These are phyloP conservation scores for Dicrostonyx torquatus DNA, from an alignment of 2,797 vertebrate species.

Conservation along the genomic window DNA sequence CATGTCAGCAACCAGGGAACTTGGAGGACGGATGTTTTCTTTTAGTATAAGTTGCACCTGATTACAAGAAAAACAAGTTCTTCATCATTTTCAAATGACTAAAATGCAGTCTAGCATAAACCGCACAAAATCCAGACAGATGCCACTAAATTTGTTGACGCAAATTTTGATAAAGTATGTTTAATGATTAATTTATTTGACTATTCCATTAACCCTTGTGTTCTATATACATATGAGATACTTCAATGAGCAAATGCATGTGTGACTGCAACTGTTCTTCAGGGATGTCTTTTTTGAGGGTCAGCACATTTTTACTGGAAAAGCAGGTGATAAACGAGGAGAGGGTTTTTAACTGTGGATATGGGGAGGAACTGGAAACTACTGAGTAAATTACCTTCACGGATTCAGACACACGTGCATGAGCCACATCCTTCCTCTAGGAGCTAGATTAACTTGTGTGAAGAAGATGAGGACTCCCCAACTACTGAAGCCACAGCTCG, in stretches of 20 bases:
- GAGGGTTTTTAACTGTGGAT: background rate
- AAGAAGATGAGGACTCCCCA: background rate
- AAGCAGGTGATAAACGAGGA: background rate
- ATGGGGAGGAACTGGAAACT: background rate
- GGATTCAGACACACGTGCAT: background rate
- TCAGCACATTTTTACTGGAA: background rate
- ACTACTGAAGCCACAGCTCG: background rate
- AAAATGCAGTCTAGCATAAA: slow-evolving; percentile 16
- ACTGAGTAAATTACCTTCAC: background rate
- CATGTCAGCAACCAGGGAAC: background rate
- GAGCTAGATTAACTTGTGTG: background rate
- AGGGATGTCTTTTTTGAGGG: background rate
- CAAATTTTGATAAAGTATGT: slow-evolving; percentile 8
- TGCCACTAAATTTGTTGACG: background rate
- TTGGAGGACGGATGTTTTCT: background rate
- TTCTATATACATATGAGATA: background rate
- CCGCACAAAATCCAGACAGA: background rate
- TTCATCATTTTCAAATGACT: slow-evolving; percentile 6
- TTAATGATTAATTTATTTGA: background rate
- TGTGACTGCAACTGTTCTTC: background rate
- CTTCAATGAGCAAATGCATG: background rate
- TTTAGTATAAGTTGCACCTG: background rate
- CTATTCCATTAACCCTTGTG: background rate
- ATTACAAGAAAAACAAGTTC: background rate
- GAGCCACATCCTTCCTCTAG: background rate